Evolutionary conservation across 2,113 vertebrate genomes (phyloP).

Genomic region (Ptilonorhynchus violaceus): DNA sequence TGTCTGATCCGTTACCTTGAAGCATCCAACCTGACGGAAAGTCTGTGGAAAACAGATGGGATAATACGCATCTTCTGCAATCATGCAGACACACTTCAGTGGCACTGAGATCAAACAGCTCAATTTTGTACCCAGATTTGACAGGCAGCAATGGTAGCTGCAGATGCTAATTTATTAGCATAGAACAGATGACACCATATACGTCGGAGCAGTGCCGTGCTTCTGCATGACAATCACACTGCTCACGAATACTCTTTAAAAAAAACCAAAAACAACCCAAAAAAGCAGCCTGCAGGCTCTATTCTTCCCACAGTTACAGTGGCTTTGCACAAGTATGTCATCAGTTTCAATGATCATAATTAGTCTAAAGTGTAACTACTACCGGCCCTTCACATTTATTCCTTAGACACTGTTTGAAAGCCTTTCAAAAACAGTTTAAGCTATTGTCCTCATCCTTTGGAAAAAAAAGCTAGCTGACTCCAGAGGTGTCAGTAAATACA

Average conservation of each 20-base stretch:
- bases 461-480: not conserved
- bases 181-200: not conserved
- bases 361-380: not conserved
- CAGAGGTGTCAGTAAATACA: not conserved
- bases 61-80: not conserved
- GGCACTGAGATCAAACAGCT: not conserved
- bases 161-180: constrained; percentile 1
- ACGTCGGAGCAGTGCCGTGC: not conserved
- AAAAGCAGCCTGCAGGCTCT: not conserved
- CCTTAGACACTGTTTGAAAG: not conserved
- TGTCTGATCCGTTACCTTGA: not conserved
- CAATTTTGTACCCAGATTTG: not conserved
- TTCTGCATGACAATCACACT: not conserved
- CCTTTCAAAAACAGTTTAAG: not conserved
- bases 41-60: constrained; percentile 19
- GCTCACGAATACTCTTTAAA: not conserved
- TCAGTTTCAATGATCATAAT: not conserved
- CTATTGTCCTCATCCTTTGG: not conserved
- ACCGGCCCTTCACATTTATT: not conserved
- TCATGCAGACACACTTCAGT: not conserved
- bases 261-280: not conserved
- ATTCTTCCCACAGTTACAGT: not conserved
- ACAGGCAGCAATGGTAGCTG: not conserved
- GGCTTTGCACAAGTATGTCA: not conserved
- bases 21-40: not conserved